phyloP scores from a whole-genome alignment of 2,797 vertebrate species.

The Sebastes vulpes region DNA sequence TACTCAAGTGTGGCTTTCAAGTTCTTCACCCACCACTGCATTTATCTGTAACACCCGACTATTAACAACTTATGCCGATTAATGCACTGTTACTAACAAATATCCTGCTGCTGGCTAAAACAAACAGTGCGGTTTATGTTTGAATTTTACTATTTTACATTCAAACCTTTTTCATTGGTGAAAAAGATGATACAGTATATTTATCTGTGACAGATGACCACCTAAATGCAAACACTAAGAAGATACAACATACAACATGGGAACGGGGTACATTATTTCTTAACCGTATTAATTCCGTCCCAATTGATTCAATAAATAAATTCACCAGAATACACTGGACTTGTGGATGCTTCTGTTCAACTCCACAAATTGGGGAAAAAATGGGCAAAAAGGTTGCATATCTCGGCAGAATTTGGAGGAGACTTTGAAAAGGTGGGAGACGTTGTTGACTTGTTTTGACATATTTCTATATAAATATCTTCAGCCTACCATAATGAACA shows the following conservation, averaged over 20 bases:
- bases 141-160: background rate
- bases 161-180: background rate
- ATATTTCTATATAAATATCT: background rate
- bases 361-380: background rate
- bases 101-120: background rate
- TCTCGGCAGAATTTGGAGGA: background rate
- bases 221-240: background rate
- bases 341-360: background rate
- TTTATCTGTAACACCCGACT: background rate
- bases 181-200: background rate
- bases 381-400: too few relatives aligned
- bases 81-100: background rate
- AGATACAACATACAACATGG: background rate
- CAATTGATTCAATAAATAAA: background rate
- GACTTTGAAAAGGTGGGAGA: background rate
- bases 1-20: too few relatives aligned
- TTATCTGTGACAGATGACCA: background rate
- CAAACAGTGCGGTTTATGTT: background rate
- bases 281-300: background rate
- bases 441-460: background rate
- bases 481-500: background rate
- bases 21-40: background rate
- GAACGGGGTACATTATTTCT: background rate
- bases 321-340: background rate
- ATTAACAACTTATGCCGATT: background rate